Percentiles rank a stretch among this genome's conserved stretches.
phyloP scores from a whole-genome alignment of 2,888 invertebrate genomes.

The Athalia cordata region DNA sequence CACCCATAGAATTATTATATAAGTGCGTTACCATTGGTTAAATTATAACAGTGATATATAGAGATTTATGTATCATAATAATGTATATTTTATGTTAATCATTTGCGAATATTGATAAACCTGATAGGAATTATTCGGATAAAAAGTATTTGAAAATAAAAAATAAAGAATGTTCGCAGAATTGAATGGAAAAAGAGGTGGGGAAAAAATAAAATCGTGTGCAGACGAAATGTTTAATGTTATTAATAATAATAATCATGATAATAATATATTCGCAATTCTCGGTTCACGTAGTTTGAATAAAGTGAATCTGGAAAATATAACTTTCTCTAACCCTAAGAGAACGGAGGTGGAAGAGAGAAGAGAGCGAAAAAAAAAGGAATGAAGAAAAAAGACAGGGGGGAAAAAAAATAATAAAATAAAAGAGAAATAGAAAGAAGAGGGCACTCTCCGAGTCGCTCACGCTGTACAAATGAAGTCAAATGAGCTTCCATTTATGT shows the following conservation, averaged over 20 bases:
- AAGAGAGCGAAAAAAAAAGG: slow-evolving; percentile 9
- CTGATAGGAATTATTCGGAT: neutral
- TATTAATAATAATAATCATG: neutral
- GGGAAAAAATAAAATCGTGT: neutral
- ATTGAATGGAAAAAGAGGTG: neutral
- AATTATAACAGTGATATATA: no score
- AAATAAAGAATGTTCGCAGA: neutral
- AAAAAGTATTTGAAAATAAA: neutral
- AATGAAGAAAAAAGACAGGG: neutral
- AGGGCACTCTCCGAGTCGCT: neutral
- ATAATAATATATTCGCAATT: neutral
- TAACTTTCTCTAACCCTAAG: slow-evolving; percentile 15
- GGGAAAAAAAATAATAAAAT: neutral
- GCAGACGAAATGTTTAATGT: slow-evolving; percentile 10
- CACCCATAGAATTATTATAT: no score
- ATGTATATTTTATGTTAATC: no score
- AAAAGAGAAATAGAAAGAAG: neutral
- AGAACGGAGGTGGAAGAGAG: neutral
- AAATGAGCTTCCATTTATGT: slow-evolving; percentile 44
- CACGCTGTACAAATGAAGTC: slow-evolving; percentile 41
- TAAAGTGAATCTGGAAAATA: slow-evolving; percentile 38
- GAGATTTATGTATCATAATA: no score
- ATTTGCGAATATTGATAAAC: neutral
- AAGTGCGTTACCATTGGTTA: no score
- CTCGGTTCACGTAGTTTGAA: neutral